These are phyloP conservation scores for Xylocampa areola DNA, from an alignment of 2,888 invertebrate species.

Conservation along the genomic window DNA sequence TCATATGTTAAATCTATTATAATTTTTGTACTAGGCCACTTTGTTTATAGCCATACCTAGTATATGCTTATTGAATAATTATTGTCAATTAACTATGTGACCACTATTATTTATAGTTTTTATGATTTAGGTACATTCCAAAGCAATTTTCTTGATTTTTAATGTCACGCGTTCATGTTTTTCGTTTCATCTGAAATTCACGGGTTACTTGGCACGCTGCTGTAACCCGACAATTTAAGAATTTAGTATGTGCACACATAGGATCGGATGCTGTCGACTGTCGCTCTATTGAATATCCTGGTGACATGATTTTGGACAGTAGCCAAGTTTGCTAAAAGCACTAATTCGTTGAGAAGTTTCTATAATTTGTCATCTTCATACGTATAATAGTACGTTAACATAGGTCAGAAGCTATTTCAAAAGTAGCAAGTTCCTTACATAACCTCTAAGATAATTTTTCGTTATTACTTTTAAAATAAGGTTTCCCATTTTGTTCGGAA, in stretches of 20 bases:
- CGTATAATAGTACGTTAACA: too few relatives aligned
- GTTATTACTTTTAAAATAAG: background rate
- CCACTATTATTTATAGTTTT: too few relatives aligned
- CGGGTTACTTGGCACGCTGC: conserved; percentile 45
- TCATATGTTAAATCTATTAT: too few relatives aligned
- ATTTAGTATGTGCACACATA: conserved; percentile 43
- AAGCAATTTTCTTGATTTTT: too few relatives aligned
- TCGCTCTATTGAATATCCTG: conserved; percentile 39
- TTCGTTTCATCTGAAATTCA: conserved; percentile 25
- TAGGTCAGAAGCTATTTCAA: too few relatives aligned
- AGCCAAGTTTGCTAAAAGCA: conserved; percentile 40
- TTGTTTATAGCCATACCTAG: too few relatives aligned
- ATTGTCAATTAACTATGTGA: too few relatives aligned
- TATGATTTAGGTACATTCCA: too few relatives aligned
- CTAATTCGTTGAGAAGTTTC: conserved; percentile 15
- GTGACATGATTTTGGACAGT: conserved; percentile 42
- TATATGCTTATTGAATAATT: too few relatives aligned
- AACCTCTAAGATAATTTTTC: too few relatives aligned
- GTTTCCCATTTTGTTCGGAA: conserved; percentile 5
- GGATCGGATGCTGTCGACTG: conserved; percentile 43
- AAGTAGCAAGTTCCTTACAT: too few relatives aligned
- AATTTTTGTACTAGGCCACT: too few relatives aligned
- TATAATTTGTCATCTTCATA: background rate
- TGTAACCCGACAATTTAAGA: conserved; percentile 40
- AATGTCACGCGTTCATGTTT: conserved; percentile 38